Base-by-base conservation (phyloP, 2,113 vertebrate species). In the Brachypteracias leptosomus region DNA sequence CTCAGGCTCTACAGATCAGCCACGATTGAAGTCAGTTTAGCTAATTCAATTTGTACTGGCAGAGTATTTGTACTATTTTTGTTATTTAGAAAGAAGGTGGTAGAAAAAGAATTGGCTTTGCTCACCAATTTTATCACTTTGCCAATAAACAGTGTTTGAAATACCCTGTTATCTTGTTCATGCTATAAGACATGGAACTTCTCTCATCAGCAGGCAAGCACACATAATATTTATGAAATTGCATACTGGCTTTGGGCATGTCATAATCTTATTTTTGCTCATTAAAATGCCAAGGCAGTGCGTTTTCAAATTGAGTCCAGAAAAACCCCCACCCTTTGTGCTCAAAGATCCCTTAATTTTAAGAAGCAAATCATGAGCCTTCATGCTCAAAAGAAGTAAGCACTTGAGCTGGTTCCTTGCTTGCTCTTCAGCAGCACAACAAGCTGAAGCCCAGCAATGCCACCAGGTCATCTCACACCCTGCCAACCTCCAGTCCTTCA, bases 141-240 rank as follows among this genome's bases (percentile, higher is more conserved):
- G 65, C 88, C 58, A 78, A 46, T 36, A 75, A 88, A 86, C 36
- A 93, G 47, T 75, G 73, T 68, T 65, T 67, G 54, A 80, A 94
- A 75, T 68, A 86, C 28, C n/a, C 49, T 92, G 93, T 90, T 78
- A 93, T 81, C 52, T 95, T 77, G 21, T 67, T 91, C 86, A 78
- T 78, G 31, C 42, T 84, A 2, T 83, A 70, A 76, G 63, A 80
- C 75, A n/a, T 40, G 28, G 19, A 75, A 14, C 84, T 96, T 62
- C 40, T 84, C 52, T 88, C 85, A 89, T 84, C 79, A 88, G 44
- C 65, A 76, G 35, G n/a, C 63, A 92, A 90, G 35, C n/a, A 61
- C n/a, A 61, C 20, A 11, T 44, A 85, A 57, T 95, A 85, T 92
- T 90, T 74, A 68, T 78, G 73, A 91, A 85, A 84, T 80, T 52